Conservation (phyloP, 2,113 vertebrate genomes). For the Leuciscus idus region DNA sequence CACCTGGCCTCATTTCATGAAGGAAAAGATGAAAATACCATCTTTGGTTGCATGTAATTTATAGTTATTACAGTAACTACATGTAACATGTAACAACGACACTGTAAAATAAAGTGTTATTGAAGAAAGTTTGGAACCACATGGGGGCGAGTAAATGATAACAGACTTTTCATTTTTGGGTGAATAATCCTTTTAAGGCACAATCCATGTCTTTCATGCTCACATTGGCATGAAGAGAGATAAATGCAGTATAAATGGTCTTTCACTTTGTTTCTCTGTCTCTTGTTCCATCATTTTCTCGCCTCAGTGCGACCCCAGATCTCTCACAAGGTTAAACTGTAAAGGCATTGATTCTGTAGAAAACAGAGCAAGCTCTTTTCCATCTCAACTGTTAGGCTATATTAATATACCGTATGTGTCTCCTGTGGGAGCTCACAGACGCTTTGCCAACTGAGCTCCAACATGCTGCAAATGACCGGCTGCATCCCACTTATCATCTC, state of each 20-base stretch:
- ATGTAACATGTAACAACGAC: too few relatives aligned
- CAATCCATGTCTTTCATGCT: constrained; percentile 43
- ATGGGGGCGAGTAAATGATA: neutral
- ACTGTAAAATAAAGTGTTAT: too few relatives aligned
- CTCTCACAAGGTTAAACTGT: constrained; percentile 60
- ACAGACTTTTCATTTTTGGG: constrained; percentile 8
- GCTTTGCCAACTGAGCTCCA: constrained; percentile 53
- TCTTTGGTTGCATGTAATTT: too few relatives aligned
- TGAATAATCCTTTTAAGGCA: constrained; percentile 38
- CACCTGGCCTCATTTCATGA: neutral
- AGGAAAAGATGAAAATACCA: neutral
- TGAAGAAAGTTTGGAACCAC: neutral
- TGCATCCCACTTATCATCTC: constrained; percentile 41
- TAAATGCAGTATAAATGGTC: constrained; percentile 24
- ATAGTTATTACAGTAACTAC: too few relatives aligned
- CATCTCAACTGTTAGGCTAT: constrained; percentile 59
- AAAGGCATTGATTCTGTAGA: constrained; percentile 64
- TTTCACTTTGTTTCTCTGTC: constrained; percentile 6
- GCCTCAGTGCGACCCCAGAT: constrained; percentile 47
- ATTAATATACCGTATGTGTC: constrained; percentile 60
- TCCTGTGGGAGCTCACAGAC: constrained; percentile 30
- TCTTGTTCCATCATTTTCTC: constrained; percentile 12
- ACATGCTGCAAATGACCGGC: constrained; percentile 42
- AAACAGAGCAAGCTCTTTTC: constrained; percentile 62
- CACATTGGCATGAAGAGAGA: constrained; percentile 30